Evolutionary conservation across 2,113 vertebrate genomes (phyloP), one percentile per base, ranked within the genome.

Genomic region (Protobothrops flavoviridis): DNA sequence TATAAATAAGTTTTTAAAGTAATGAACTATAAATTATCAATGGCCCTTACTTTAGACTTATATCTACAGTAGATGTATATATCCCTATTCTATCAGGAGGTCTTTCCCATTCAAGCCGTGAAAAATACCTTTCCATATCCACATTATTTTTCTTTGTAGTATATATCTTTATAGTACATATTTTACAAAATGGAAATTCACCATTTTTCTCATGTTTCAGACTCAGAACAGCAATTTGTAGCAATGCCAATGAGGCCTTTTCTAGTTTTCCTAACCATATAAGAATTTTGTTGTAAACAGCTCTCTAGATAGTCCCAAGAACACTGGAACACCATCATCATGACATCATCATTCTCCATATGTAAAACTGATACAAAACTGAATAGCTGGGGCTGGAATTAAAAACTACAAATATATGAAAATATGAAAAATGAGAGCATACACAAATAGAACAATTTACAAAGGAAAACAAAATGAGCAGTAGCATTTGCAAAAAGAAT

Each of bases 1-100:
- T 95, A 87, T 94, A 96, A 97, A 96, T 96, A 95, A 96, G 96
- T 95, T 93, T 94, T 94, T 95, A 96, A 86, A 1, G 59, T 85
- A 93, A 95, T 59, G 74, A 91, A 95, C 11, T 93, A 94, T 94
- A 96, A 57, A 94, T 93, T 93, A 90, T 92, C 23, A 95, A 64
- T 81, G 91, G 55, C 52, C 94, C 92, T 48, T 50, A 26, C 11
- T 53, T 87, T 50, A 64, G n/a, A 48, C 88, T 11, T 91, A 88
- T 8, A 88, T 89, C 55, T 55, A 39, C 39, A 39, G 39, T 39
- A 89, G 85, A 90, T 33, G 10, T 23, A 85, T 43, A 64, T 53
- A 53, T 89, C 29, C 53, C n/a, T 74, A 74, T 89, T 85, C 26
- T 85, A 39, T 48, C 23, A 43, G 39, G 29, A 61, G 43, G 23